phyloP scores from a whole-genome alignment of 2,888 invertebrate species.

The Eulithis testata region DNA sequence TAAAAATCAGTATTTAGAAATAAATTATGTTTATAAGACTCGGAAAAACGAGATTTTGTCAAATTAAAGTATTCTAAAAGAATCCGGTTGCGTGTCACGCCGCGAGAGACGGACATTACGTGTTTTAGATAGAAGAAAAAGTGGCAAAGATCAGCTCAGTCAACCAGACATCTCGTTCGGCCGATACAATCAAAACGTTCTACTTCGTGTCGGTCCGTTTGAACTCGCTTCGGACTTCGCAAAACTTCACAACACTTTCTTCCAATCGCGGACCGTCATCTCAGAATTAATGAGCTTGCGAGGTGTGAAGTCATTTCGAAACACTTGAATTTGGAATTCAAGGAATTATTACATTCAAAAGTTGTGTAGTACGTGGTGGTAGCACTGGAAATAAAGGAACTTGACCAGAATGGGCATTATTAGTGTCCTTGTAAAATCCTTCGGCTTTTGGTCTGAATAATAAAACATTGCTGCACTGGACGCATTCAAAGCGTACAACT shows the following conservation, averaged over 20 bases:
- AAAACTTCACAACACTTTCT: conserved; percentile 51
- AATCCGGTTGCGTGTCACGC: conserved; percentile 44
- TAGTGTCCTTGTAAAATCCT: neutral
- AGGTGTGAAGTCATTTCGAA: conserved; percentile 50
- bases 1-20: too few relatives aligned
- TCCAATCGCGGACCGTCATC: conserved; percentile 55
- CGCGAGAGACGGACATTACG: conserved; percentile 29
- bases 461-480: too few relatives aligned
- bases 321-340: conserved; percentile 35
- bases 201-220: conserved; percentile 46
- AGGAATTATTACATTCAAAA: conserved; percentile 22
- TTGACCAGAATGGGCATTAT: neutral
- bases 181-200: conserved; percentile 32
- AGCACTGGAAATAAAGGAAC: conserved; percentile 15
- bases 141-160: conserved; percentile 41
- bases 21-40: too few relatives aligned
- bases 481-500: too few relatives aligned
- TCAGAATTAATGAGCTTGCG: conserved; percentile 54
- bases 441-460: neutral
- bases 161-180: conserved; percentile 39
- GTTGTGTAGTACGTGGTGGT: neutral
- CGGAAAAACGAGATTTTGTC: neutral
- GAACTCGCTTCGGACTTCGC: conserved; percentile 47
- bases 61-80: conserved; percentile 41
- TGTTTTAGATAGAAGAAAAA: conserved; percentile 39